Base-by-base conservation (phyloP, 2,888 invertebrate genomes). In the Sclerodermus sp. region DNA sequence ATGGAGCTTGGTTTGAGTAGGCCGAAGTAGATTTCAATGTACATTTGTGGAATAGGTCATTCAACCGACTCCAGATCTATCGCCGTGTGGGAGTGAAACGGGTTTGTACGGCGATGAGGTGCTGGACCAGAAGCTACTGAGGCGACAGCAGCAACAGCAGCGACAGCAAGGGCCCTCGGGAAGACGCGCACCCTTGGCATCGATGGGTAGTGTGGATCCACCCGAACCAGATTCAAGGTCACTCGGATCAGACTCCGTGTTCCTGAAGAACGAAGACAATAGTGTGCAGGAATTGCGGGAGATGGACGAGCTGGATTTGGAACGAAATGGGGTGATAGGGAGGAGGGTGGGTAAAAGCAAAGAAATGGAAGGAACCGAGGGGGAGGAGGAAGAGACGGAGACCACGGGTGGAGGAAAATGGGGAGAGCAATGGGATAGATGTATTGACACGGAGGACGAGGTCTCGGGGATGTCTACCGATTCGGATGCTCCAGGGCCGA, bases 391-490 rank as follows among this genome's bases (percentile, higher is more conserved):
- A 47, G 61, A 57, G 16, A 58, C 13, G 31, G 29, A 12, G 4
- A 18, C 23, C 10, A 14, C 9, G 36, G 23, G 23, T 3, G 23
- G 23, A 23, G 23, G 8, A 8, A 23, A 8, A 23, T 23, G 23
- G 23, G 8, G 23, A 3, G 39, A 39, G 31, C 81, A 81, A 58
- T 23, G 23, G 23, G 23, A 23, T 8, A 23, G 8, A 8, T 83
- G 79, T 47, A 83, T 86, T 62, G 90, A 91, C 66, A 92, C 92
- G 13, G 91, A 92, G 72, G 90, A 91, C 69, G 91, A 91, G 70
- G 87, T 91, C 65, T 90, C 90, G 68, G 89, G 89, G 67, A 88
- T 91, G 72, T 90, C 90, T 52, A 91, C 91, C 34, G 91, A 91
- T 71, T 91, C 90, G 68, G 90, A 90, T 60, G 85, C 64, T 55